phyloP scores from a whole-genome alignment of 2,797 vertebrate species.

The Esox lucius region DNA sequence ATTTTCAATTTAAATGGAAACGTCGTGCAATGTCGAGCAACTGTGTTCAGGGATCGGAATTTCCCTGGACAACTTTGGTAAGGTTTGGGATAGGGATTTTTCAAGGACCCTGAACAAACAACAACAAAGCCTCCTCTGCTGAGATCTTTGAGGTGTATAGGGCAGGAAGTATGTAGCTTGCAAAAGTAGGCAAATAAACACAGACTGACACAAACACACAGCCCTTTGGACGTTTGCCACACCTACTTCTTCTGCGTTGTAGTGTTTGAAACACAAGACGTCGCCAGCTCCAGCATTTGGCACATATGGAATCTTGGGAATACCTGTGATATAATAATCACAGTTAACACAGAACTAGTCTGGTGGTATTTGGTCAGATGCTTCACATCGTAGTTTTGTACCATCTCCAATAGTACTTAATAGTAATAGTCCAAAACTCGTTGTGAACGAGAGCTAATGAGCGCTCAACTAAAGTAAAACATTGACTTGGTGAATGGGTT shows the following conservation, averaged over 20 bases:
- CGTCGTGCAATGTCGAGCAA: too few relatives aligned
- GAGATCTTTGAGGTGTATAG: neutral
- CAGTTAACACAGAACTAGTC: neutral
- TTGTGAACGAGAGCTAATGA: too few relatives aligned
- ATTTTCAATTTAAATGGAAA: too few relatives aligned
- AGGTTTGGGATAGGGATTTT: too few relatives aligned
- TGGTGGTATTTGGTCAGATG: neutral
- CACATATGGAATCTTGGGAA: slow-evolving; percentile 58
- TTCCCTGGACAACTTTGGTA: too few relatives aligned
- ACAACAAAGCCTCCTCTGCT: too few relatives aligned
- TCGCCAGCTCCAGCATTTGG: slow-evolving; percentile 50
- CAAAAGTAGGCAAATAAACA: neutral
- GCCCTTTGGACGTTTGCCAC: neutral
- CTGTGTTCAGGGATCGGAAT: too few relatives aligned
- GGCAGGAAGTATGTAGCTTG: neutral
- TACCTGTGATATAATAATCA: slow-evolving; percentile 41
- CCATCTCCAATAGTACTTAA: too few relatives aligned
- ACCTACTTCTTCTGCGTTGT: slow-evolving; percentile 63
- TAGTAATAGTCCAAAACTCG: too few relatives aligned
- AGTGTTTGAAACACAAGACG: slow-evolving; percentile 70
- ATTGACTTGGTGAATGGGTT: neutral
- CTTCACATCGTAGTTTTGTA: neutral
- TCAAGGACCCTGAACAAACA: too few relatives aligned
- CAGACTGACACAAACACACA: neutral
- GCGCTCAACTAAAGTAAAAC: neutral